Conservation (phyloP, 53 echinoderm and acorn worm genomes). For the Crossaster papposus region DNA sequence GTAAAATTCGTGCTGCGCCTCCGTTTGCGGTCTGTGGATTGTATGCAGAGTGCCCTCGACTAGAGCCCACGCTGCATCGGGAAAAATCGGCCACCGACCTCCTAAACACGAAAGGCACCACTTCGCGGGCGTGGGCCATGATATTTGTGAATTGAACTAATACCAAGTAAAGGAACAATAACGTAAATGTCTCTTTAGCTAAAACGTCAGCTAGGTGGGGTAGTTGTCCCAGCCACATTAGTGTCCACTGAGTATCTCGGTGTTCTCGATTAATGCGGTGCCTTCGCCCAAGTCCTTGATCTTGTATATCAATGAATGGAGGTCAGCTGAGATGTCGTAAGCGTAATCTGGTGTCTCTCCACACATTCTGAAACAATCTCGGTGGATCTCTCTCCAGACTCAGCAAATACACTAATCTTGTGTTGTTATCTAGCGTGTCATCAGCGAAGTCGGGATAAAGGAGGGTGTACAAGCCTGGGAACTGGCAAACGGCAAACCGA, state of each 20-base stretch:
- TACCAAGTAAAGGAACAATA: conserved; percentile 18
- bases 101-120: neutral
- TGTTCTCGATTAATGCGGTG: conserved; percentile 11
- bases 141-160: conserved; percentile 10
- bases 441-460: conserved; percentile 12
- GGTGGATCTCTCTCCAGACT: conserved; percentile 15
- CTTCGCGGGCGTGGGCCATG: conserved; percentile 20
- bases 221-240: conserved; percentile 47
- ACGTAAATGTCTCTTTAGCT: conserved; percentile 8
- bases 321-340: neutral
- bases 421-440: neutral
- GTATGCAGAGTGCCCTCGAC: conserved; percentile 47
- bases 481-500: neutral
- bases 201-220: conserved; percentile 34
- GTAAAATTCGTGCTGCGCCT: neutral
- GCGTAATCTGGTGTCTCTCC: conserved; percentile 18
- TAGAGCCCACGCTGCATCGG: conserved; percentile 37
- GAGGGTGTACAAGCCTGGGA: neutral
- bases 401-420: neutral
- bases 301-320: neutral
- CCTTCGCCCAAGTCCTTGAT: neutral
- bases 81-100: conserved; percentile 5
- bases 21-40: conserved; percentile 40
- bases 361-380: neutral
- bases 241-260: neutral